Evolutionary conservation across 1,140 invertebrate genomes (phyloP).

Genomic region (Drosophila bocki): DNA sequence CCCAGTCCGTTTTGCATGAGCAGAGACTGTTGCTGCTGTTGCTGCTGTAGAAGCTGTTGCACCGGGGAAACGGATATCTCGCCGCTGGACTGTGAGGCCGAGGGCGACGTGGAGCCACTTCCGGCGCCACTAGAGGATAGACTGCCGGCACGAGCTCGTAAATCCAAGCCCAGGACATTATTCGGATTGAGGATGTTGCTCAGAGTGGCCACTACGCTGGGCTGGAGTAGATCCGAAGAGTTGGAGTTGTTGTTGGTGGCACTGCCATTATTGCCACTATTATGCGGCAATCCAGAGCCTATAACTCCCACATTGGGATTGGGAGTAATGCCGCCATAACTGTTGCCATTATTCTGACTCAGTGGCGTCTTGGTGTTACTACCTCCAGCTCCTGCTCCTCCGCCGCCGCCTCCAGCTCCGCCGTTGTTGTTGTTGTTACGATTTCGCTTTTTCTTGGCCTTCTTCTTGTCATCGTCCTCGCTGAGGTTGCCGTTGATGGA

Average conservation of each 20-base stretch:
- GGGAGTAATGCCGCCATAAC: slow-evolving; percentile 46
- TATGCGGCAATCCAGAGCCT: slow-evolving; percentile 75
- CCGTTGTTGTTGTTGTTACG: slow-evolving; percentile 82
- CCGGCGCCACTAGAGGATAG: slow-evolving; percentile 86
- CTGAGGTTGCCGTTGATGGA: slow-evolving; percentile 47
- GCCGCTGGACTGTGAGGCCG: slow-evolving; percentile 89
- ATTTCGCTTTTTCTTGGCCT: slow-evolving; percentile 91
- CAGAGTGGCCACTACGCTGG: slow-evolving; percentile 59
- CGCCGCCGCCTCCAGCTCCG: background rate
- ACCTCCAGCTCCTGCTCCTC: background rate
- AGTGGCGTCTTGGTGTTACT: slow-evolving; percentile 38
- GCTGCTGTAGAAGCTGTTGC: slow-evolving; percentile 85
- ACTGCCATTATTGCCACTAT: slow-evolving; percentile 60
- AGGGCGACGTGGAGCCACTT: slow-evolving; percentile 89
- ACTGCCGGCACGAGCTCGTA: slow-evolving; percentile 85
- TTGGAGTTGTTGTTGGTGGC: slow-evolving; percentile 20
- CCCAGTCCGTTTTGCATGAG: slow-evolving; percentile 55
- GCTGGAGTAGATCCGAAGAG: slow-evolving; percentile 29
- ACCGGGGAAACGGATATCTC: slow-evolving; percentile 90
- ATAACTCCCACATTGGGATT: slow-evolving; percentile 82
- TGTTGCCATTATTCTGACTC: slow-evolving; percentile 53
- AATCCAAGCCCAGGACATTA: slow-evolving; percentile 78
- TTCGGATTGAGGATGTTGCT: slow-evolving; percentile 66
- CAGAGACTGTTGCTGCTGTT: slow-evolving; percentile 54
- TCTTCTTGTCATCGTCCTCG: slow-evolving; percentile 87